Percentiles rank a stretch among this genome's conserved stretches.
Evolutionary conservation across 1,140 invertebrate genomes (phyloP).

Genomic region (Doryteuthis pealeii): DNA sequence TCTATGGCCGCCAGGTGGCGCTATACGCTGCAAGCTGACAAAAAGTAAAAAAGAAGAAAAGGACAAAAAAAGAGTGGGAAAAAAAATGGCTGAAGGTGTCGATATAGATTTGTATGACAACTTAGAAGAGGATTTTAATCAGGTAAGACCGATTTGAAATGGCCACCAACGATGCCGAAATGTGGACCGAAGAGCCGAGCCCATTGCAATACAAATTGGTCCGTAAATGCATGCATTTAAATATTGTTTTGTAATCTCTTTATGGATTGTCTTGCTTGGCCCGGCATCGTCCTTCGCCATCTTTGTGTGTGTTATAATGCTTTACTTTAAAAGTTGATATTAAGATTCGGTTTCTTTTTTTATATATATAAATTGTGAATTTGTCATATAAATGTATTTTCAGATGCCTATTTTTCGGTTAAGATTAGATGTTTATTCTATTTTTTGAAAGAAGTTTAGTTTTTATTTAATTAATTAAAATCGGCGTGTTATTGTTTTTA

Average conservation of each 20-base stretch:
- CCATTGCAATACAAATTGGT: conserved; percentile 2
- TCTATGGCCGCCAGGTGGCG: neutral
- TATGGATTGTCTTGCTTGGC: neutral
- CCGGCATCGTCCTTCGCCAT: too few relatives aligned
- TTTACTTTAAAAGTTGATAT: too few relatives aligned
- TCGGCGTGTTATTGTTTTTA: too few relatives aligned
- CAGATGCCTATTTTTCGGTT: too few relatives aligned
- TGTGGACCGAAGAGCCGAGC: neutral
- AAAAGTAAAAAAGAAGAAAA: neutral
- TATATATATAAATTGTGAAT: too few relatives aligned
- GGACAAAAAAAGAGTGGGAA: neutral
- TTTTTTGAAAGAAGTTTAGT: too few relatives aligned
- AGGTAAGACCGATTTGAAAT: conserved; percentile 63
- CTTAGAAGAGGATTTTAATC: conserved; percentile 90
- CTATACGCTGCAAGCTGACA: neutral
- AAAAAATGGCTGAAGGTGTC: conserved; percentile 88
- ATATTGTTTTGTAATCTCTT: conserved; percentile 4
- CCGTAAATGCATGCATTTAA: conserved; percentile 10
- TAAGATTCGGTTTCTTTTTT: neutral
- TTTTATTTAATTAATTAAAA: too few relatives aligned
- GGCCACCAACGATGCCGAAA: neutral
- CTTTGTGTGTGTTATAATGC: too few relatives aligned
- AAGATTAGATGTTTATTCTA: too few relatives aligned
- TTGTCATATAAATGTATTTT: too few relatives aligned
- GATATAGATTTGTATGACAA: conserved; percentile 98